Conservation (phyloP, 2,888 invertebrate genomes). For the Thera obeliscata region DNA sequence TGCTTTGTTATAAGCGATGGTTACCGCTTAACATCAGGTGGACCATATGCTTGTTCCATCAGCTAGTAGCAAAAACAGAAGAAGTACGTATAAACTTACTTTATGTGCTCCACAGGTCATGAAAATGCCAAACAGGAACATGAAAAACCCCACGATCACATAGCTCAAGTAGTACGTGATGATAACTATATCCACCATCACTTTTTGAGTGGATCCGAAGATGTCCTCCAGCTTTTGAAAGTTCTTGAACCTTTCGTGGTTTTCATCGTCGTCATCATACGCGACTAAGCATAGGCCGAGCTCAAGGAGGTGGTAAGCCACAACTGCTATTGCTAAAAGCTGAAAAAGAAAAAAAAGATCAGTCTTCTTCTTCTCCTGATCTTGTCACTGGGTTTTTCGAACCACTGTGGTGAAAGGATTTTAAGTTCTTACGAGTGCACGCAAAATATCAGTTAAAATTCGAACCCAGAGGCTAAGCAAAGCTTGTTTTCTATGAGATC, state of each 20-base stretch:
- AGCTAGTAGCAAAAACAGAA: too few species aligned
- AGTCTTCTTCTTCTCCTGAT: too few species aligned
- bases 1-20: too few species aligned
- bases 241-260: constrained; percentile 65
- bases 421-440: too few species aligned
- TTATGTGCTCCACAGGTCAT: constrained; percentile 73
- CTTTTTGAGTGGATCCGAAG: constrained; percentile 64
- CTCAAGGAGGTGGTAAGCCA: constrained; percentile 67
- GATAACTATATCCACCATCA: constrained; percentile 60
- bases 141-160: constrained; percentile 60
- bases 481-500: too few species aligned
- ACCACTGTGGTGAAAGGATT: too few species aligned
- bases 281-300: constrained; percentile 65
- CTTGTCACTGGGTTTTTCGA: too few species aligned
- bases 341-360: constrained; percentile 49
- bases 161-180: constrained; percentile 69
- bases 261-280: constrained; percentile 54
- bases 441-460: too few species aligned
- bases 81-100: constrained; percentile 48
- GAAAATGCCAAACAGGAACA: constrained; percentile 66
- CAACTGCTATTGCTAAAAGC: constrained; percentile 70
- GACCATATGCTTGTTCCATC: too few species aligned
- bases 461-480: too few species aligned
- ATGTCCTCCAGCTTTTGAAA: constrained; percentile 71
- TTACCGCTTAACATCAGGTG: too few species aligned